phyloP scores from a whole-genome alignment of 2,113 vertebrate species.

The Aviceda subcristata region DNA sequence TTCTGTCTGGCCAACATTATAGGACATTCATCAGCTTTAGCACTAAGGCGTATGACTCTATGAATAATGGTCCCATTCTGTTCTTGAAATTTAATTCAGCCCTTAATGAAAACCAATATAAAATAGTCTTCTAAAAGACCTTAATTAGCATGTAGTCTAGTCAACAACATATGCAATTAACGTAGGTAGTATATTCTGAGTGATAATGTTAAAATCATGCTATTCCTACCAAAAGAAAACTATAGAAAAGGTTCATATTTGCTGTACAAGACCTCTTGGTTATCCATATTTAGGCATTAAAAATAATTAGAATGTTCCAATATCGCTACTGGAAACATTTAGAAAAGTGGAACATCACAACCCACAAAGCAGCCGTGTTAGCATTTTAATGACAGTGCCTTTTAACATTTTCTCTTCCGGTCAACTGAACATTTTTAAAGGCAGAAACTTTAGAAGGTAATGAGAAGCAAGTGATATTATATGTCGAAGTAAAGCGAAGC shows the following conservation, averaged over 20 bases:
- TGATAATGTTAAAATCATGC: not conserved
- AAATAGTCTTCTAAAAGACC: not conserved
- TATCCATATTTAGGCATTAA: not conserved
- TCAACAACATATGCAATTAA: not conserved
- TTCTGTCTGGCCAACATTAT: not conserved
- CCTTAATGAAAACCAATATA: not conserved
- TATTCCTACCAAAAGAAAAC: not conserved
- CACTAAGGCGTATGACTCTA: accelerated
- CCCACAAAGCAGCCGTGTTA: not conserved
- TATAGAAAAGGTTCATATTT: not conserved
- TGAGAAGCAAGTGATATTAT: not conserved
- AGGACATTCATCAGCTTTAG: not conserved
- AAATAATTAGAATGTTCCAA: not conserved
- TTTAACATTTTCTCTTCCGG: not conserved
- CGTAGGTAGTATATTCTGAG: not conserved
- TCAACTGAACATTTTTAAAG: not conserved
- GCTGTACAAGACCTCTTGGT: not conserved
- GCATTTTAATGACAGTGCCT: not conserved
- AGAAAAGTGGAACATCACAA: not conserved
- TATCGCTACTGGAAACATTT: not conserved
- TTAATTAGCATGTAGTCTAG: not conserved
- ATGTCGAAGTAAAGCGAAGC: not conserved
- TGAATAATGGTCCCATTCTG: not conserved
- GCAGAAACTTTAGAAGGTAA: not conserved
- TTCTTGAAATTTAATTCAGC: not conserved